These are phyloP conservation scores for Sitophilus oryzae DNA, from an alignment of 1,140 invertebrate genomes.

Conservation along the genomic window DNA sequence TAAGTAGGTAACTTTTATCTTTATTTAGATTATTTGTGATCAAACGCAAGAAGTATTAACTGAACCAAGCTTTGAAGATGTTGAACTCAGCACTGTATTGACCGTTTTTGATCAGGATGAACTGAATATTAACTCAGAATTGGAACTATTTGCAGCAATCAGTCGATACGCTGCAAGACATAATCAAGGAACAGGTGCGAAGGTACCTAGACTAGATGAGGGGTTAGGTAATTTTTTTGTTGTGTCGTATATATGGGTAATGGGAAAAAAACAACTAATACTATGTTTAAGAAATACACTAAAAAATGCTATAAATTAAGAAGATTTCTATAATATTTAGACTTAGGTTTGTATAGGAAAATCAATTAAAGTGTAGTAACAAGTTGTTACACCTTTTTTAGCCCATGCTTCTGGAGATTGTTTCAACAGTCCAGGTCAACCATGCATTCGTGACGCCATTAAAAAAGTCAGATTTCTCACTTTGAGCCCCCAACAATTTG, in stretches of 20 bases:
- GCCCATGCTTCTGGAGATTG: conserved; percentile 27
- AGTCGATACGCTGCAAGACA: conserved; percentile 57
- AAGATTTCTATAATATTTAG: too few relatives aligned
- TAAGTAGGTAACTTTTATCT: neutral
- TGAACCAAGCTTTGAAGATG: conserved; percentile 68
- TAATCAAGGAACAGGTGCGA: conserved; percentile 41
- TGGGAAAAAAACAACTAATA: too few relatives aligned
- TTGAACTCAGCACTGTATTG: conserved; percentile 65
- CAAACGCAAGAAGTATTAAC: conserved; percentile 68
- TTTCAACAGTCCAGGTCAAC: conserved; percentile 26
- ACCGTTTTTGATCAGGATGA: conserved; percentile 67
- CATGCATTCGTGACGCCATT: conserved; percentile 47
- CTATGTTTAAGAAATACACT: too few relatives aligned
- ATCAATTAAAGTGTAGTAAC: too few relatives aligned
- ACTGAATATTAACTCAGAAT: conserved; percentile 65
- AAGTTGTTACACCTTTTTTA: conserved; percentile 3
- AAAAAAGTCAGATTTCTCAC: conserved; percentile 70
- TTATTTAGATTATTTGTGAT: conserved; percentile 61
- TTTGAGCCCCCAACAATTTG: conserved; percentile 71
- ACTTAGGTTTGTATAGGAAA: too few relatives aligned
- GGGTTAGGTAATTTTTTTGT: conserved; percentile 40
- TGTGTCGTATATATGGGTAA: neutral
- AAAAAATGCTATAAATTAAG: too few relatives aligned
- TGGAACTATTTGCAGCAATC: conserved; percentile 68
- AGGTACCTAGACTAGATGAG: conserved; percentile 40